These are phyloP conservation scores for Rhinopithecus roxellana DNA, from an alignment of 2,113 vertebrate genomes.

Conservation along the genomic window DNA sequence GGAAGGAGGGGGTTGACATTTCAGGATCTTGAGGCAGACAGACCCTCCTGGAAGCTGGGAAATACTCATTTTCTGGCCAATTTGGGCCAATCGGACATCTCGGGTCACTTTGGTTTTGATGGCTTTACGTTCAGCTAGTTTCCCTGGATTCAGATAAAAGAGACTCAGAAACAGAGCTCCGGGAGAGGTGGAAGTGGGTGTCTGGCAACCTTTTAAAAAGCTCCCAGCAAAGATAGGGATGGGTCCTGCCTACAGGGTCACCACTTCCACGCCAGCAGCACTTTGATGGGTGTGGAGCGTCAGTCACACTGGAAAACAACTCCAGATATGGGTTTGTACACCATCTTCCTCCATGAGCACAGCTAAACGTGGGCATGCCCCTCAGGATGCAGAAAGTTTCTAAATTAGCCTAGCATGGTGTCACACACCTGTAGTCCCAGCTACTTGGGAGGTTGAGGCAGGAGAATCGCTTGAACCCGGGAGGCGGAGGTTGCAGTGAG, in stretches of 20 bases:
- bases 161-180: neutral
- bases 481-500: no score
- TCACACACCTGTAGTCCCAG: no score
- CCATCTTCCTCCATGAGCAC: neutral
- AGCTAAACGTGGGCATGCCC: neutral
- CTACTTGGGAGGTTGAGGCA: no score
- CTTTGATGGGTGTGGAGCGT: accelerated
- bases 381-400: neutral
- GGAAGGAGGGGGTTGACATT: accelerated
- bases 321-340: neutral
- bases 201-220: neutral
- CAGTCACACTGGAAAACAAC: neutral
- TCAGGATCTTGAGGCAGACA: accelerated
- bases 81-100: neutral
- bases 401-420: neutral
- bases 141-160: neutral
- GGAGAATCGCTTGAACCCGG: no score
- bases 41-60: neutral
- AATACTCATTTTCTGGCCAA: neutral
- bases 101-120: neutral
- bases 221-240: neutral
- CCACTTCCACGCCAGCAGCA: no score
- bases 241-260: no score
- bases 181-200: accelerated
- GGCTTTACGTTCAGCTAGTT: neutral